Conservation (phyloP, 2,797 vertebrate species). For the Thamnophis elegans region DNA sequence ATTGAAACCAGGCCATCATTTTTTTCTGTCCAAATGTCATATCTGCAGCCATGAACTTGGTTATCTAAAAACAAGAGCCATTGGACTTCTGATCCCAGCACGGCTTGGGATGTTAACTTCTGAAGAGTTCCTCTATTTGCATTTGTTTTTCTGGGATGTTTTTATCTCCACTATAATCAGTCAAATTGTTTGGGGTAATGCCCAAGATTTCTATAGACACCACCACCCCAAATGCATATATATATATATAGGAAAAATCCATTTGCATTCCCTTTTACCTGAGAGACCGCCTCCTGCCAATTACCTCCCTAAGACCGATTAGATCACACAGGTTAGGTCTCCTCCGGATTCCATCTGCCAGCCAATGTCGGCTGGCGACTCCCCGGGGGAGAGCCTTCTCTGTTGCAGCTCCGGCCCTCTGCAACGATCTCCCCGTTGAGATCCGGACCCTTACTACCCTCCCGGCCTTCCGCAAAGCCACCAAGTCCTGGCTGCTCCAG, state of each 20-base stretch:
- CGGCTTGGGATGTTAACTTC: constrained; percentile 7
- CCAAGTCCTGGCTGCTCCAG: too few species aligned
- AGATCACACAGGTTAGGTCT: too few species aligned
- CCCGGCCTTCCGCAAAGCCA: too few species aligned
- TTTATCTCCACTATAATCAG: neutral
- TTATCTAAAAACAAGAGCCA: constrained; percentile 12
- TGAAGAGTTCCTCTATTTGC: neutral
- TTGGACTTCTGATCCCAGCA: neutral
- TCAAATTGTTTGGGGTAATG: neutral
- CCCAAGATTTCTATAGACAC: neutral
- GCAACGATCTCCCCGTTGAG: too few species aligned
- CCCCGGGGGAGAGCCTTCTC: too few species aligned
- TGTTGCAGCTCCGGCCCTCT: too few species aligned
- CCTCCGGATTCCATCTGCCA: too few species aligned
- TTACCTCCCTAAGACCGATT: too few species aligned
- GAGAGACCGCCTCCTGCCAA: too few species aligned
- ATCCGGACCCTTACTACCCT: too few species aligned
- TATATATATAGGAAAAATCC: constrained; percentile 8
- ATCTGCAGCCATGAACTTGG: neutral
- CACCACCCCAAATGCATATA: neutral
- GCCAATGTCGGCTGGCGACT: too few species aligned
- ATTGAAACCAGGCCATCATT: neutral
- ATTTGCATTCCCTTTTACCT: neutral
- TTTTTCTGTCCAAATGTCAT: neutral
- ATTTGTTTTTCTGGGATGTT: neutral